Percentiles rank a stretch among this genome's conserved stretches.
phyloP scores from a whole-genome alignment of 2,113 vertebrate species.

The Ascaphus truei region DNA sequence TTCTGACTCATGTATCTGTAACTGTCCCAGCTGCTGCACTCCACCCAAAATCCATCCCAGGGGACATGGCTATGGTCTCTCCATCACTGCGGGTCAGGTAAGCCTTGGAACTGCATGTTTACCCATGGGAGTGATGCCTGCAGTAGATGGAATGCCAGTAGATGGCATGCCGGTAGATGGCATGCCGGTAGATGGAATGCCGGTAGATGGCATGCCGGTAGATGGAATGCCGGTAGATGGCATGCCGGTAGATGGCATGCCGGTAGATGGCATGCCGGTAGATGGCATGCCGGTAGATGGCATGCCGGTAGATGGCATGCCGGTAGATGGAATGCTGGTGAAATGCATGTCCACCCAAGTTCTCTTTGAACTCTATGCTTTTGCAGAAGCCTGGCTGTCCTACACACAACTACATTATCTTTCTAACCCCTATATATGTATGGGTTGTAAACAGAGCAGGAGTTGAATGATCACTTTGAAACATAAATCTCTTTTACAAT shows the following conservation, averaged over 20 bases:
- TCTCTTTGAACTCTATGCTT: not conserved
- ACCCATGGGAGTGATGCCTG: conserved; percentile 9
- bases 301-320: conserved; percentile 17
- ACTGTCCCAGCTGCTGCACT: conserved; percentile 77
- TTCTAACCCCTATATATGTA: too few relatives aligned
- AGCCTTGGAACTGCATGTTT: conserved; percentile 14
- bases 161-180: conserved; percentile 12
- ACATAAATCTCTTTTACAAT: too few relatives aligned
- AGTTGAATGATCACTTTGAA: too few relatives aligned
- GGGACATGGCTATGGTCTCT: conserved; percentile 86
- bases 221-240: too few relatives aligned
- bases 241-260: conserved; percentile 17
- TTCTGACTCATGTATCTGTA: conserved; percentile 81
- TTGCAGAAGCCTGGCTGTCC: not conserved
- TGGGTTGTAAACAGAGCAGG: too few relatives aligned
- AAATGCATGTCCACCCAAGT: conserved; percentile 16
- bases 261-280: conserved; percentile 2
- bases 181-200: conserved; percentile 7
- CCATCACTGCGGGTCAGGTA: conserved; percentile 95
- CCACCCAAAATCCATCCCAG: conserved; percentile 83
- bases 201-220: conserved; percentile 18
- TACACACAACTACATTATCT: not conserved
- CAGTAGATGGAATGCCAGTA: conserved; percentile 5
- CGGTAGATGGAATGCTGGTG: too few relatives aligned
- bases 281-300: not conserved